Percentiles rank a stretch among this genome's conserved stretches.
Evolutionary conservation across 2,888 invertebrate genomes (phyloP).

Genomic region (Orgyia antiqua): DNA sequence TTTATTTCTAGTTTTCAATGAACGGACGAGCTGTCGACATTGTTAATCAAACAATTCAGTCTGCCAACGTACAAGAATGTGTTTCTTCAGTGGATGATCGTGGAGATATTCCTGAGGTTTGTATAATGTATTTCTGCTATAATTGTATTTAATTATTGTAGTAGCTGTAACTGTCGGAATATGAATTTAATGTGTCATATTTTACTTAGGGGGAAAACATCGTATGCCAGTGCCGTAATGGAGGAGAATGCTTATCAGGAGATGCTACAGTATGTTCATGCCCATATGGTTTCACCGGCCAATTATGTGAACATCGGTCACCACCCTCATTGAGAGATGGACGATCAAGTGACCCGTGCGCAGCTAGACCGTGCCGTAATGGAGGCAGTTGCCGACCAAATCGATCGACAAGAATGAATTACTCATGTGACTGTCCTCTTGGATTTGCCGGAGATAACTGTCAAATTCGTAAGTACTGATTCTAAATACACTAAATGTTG

Average conservation of each 20-base stretch:
- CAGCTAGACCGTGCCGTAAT: constrained; percentile 85
- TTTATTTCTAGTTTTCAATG: constrained; percentile 80
- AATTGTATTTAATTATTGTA: constrained; percentile 3
- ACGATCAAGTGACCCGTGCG: constrained; percentile 69
- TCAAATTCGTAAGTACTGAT: constrained; percentile 81
- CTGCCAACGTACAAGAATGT: constrained; percentile 90
- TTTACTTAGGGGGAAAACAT: constrained; percentile 31
- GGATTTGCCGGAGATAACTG: constrained; percentile 89
- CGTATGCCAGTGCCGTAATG: constrained; percentile 81
- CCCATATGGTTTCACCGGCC: constrained; percentile 49
- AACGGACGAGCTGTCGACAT: constrained; percentile 83
- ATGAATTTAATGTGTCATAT: too few relatives aligned
- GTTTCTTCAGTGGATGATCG: constrained; percentile 35
- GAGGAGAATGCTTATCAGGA: constrained; percentile 78
- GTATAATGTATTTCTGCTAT: too few relatives aligned
- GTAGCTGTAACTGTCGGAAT: too few relatives aligned
- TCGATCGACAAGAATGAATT: constrained; percentile 54
- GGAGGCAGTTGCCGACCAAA: constrained; percentile 84
- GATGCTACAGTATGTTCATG: constrained; percentile 78
- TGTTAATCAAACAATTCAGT: constrained; percentile 84
- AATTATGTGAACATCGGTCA: constrained; percentile 53
- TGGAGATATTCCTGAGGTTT: constrained; percentile 63
- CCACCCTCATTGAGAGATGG: constrained; percentile 27
- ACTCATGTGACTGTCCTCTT: constrained; percentile 88
- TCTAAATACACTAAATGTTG: too few relatives aligned